Evolutionary conservation across 1,140 invertebrate species (phyloP), one percentile per base, ranked within the genome.

Genomic region (Euura lappo): DNA sequence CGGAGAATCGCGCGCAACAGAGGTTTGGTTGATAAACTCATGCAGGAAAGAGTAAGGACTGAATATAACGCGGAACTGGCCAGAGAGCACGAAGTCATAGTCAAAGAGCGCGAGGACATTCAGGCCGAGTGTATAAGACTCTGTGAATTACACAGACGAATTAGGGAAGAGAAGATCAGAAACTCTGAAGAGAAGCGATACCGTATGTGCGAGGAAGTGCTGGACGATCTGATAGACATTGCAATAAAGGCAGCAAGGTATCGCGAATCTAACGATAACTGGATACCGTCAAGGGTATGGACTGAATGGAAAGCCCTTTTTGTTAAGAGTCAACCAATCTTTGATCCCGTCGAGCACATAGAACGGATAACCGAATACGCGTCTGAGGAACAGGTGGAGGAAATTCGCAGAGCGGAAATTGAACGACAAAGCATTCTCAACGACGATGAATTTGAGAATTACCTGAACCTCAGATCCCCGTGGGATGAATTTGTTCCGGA

Each of bases 221-320:
- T 90, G 4, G 72, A 87, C 11, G 89, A 91, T 69, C 75, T 92
- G 10, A 76, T 88, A 8, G 88, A 90, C 79, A 88, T 91, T 44
- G 86, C 89, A 1, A 79, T 88, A 4, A 88, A 88, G 79, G 81
- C 84, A 46, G 84, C 80, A 4, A 89, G 90, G 72, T 91, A 87
- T 78, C 87, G 85, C 73, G 79, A 81, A 64, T 81, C 80, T 44
- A 81, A 83, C 43, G 82, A 80, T 44, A 82, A 86, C 10, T 2
- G 3, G 8, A 84, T 91, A 45, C 86, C 89, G 2, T 74, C 80
- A 64, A 78, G 82, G 67, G 83, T 89, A 71, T 87, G 89, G 77
- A 83, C 86, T 68, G 84, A 91, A 74, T 90, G 90, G 88, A 90
- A 86, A 77, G 81, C 76, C 51, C 80, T 90, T 68, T 91, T 90